phyloP scores from a whole-genome alignment of 2,797 vertebrate species.

The Bradypus variegatus region DNA sequence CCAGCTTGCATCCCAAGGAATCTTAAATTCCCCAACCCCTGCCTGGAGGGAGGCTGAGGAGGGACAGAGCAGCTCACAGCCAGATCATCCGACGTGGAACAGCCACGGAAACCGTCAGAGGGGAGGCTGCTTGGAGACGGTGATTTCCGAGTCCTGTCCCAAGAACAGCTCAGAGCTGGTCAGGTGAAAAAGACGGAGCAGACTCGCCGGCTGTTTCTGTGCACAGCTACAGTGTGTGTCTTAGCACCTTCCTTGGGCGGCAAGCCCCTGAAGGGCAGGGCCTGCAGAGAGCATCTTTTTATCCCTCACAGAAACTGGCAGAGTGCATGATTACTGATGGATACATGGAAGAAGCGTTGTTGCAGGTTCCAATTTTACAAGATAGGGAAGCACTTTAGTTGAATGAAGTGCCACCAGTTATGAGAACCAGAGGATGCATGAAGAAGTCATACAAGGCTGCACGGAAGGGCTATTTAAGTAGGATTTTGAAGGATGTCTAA shows the following conservation, averaged over 20 bases:
- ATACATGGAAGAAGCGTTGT: background rate
- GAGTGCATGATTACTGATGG: background rate
- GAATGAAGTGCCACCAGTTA: background rate
- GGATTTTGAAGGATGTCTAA: background rate
- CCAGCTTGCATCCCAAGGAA: no score
- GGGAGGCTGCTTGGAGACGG: background rate
- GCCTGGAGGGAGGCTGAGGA: background rate
- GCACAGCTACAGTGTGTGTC: fast-evolving
- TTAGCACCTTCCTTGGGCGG: background rate
- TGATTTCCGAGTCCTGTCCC: background rate
- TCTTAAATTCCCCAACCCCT: background rate
- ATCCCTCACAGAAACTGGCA: fast-evolving
- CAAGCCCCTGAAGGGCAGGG: no score
- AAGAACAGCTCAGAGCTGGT: background rate
- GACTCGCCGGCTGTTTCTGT: no score
- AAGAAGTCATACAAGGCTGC: background rate
- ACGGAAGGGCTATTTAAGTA: background rate
- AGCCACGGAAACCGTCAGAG: background rate
- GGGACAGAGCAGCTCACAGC: no score
- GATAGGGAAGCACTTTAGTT: background rate
- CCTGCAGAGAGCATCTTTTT: fast-evolving
- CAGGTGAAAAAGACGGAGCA: no score
- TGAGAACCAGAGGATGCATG: background rate
- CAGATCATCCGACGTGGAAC: background rate
- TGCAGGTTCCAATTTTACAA: background rate